A percentile compares a stretch with the other conserved stretches of the same genome.
Conservation (phyloP, 2,113 vertebrate species). For the Cyanocitta stelleri region DNA sequence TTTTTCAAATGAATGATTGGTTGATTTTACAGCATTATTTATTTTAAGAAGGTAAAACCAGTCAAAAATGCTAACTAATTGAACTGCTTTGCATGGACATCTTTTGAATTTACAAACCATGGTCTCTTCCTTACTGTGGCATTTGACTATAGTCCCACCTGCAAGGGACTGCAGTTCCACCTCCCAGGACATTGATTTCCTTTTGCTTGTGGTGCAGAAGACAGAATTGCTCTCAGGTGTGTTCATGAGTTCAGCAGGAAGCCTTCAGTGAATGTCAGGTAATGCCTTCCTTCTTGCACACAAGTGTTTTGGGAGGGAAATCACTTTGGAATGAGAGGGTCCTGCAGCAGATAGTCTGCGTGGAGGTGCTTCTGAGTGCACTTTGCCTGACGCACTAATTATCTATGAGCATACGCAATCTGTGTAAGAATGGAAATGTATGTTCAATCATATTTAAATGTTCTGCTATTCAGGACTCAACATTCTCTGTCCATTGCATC, state of each 20-base stretch:
- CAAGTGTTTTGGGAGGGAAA: background rate
- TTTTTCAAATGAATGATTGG: background rate
- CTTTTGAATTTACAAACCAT: background rate
- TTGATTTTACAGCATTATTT: background rate
- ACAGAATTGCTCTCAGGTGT: background rate
- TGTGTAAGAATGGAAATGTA: background rate
- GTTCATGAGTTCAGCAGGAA: background rate
- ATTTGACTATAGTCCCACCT: background rate
- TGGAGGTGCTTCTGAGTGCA: background rate
- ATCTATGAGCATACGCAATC: rapidly evolving
- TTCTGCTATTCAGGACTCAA: background rate
- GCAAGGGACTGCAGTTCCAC: background rate
- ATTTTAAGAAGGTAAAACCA: background rate
- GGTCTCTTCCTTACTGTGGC: background rate
- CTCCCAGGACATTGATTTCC: background rate
- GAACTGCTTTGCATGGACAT: background rate
- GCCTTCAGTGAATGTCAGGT: background rate
- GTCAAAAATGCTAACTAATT: background rate
- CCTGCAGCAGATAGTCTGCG: background rate
- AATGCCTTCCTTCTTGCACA: rapidly evolving
- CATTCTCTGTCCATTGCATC: background rate
- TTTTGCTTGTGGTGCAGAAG: background rate
- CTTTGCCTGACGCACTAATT: background rate
- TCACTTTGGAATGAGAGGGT: background rate
- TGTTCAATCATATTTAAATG: background rate